Conservation (phyloP, 1,140 invertebrate species). For the Lepidurus packardi region DNA sequence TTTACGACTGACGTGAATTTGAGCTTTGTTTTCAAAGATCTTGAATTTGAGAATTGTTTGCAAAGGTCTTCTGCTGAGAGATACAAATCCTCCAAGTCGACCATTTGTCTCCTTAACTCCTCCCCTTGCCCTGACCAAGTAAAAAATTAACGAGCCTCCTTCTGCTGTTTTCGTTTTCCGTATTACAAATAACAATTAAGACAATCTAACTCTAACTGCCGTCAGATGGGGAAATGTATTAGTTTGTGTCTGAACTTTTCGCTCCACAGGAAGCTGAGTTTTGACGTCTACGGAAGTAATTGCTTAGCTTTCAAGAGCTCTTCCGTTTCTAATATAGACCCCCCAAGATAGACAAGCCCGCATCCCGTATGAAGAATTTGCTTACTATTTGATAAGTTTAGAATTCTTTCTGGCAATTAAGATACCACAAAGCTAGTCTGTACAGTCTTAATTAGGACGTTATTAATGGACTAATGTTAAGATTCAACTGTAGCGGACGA, state of each 20-base stretch:
- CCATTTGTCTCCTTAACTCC: no score
- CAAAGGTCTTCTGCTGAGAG: no score
- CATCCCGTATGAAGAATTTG: not conserved
- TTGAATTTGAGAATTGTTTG: no score
- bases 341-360: not conserved
- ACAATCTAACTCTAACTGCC: not conserved
- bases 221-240: not conserved
- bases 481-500: no score
- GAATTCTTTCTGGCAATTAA: not conserved
- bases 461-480: no score
- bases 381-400: not conserved
- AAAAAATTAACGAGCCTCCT: no score
- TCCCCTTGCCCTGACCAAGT: no score
- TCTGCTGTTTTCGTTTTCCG: not conserved
- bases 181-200: not conserved
- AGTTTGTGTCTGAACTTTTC: conserved; percentile 1
- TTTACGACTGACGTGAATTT: no score
- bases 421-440: no score
- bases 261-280: not conserved
- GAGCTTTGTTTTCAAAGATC: no score
- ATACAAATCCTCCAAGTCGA: no score
- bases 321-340: not conserved
- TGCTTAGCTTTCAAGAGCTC: conserved; percentile 5
- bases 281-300: not conserved
- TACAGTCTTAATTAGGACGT: no score